Evolutionary conservation across 2,888 invertebrate genomes (phyloP).

Genomic region (Cantharis rufa): DNA sequence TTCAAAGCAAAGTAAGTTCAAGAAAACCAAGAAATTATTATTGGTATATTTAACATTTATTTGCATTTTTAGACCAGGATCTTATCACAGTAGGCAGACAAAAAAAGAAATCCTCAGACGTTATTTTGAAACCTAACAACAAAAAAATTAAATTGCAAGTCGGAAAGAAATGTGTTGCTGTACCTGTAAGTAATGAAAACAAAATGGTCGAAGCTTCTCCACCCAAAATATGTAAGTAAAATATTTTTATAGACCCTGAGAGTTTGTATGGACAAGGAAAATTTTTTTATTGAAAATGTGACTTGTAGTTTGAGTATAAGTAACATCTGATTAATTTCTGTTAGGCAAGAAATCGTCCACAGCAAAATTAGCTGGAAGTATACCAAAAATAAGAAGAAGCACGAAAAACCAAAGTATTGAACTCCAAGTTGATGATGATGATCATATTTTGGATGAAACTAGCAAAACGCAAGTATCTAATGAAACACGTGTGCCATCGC

Average conservation of each 20-base stretch:
- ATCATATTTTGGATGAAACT: too few relatives aligned
- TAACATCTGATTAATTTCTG: not conserved
- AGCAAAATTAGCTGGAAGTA: not conserved
- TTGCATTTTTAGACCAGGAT: not conserved
- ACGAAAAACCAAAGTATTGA: not conserved
- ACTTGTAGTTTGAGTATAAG: too few relatives aligned
- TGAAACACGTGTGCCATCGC: not conserved
- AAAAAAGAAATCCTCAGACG: not conserved
- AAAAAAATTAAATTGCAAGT: not conserved
- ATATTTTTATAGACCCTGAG: not conserved
- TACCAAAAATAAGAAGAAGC: not conserved
- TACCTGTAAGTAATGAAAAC: not conserved
- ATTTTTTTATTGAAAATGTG: too few relatives aligned
- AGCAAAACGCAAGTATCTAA: not conserved
- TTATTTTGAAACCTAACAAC: rapidly evolving
- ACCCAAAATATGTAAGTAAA: not conserved
- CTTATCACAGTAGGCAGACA: not conserved
- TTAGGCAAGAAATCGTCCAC: not conserved
- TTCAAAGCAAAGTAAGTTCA: too few relatives aligned
- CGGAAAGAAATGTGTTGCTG: not conserved
- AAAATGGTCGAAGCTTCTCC: not conserved
- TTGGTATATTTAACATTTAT: too few relatives aligned
- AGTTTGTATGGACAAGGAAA: too few relatives aligned
- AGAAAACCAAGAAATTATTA: too few relatives aligned
- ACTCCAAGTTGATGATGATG: not conserved